These are phyloP conservation scores for Myotis myotis DNA, from an alignment of 2,797 vertebrate genomes.

Conservation along the genomic window DNA sequence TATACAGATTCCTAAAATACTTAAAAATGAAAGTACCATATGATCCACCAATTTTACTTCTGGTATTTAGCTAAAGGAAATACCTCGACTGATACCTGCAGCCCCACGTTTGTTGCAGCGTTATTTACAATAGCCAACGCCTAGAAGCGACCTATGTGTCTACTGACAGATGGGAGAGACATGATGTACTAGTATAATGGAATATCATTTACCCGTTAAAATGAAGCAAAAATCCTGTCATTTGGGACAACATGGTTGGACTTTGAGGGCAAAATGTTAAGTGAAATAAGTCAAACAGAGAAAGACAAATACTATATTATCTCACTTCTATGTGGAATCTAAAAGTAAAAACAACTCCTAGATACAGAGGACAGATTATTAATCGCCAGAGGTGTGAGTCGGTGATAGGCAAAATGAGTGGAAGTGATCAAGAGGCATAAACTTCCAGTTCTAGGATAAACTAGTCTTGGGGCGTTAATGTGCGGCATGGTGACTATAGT, in stretches of 20 bases:
- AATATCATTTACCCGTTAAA: background rate
- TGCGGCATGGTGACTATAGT: background rate
- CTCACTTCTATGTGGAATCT: background rate
- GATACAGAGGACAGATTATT: background rate
- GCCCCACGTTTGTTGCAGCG: background rate
- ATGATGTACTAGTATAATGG: background rate
- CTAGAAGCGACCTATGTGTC: background rate
- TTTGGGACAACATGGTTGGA: background rate
- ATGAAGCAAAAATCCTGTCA: background rate
- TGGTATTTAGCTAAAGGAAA: background rate
- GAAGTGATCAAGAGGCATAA: background rate
- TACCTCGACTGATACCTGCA: background rate
- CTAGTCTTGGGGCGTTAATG: background rate
- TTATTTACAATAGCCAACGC: background rate
- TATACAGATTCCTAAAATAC: background rate
- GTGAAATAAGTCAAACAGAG: background rate
- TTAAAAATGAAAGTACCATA: background rate
- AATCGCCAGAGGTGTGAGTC: background rate
- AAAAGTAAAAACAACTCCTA: background rate
- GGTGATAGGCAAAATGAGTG: background rate
- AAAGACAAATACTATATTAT: background rate
- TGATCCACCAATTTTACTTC: background rate
- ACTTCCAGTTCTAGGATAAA: background rate
- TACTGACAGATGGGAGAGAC: background rate
- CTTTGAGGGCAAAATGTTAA: background rate